Percentiles rank a stretch among this genome's conserved stretches.
These are phyloP conservation scores for Ia io DNA, from an alignment of 2,113 vertebrate species.

Conservation along the genomic window DNA sequence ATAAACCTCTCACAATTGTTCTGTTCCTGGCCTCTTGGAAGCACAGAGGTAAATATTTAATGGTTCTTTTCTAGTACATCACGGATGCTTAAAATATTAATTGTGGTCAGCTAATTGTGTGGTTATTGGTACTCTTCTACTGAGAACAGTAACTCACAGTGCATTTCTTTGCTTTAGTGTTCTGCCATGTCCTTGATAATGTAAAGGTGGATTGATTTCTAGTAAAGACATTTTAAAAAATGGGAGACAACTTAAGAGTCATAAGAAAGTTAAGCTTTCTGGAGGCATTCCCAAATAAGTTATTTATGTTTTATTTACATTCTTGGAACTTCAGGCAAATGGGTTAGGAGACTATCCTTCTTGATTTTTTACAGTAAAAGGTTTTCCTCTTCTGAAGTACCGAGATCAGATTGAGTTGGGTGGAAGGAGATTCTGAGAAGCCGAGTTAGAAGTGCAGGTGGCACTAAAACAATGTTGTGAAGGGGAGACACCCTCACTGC, in stretches of 20 bases:
- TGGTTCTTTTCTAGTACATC: conserved; percentile 49
- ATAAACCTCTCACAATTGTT: not conserved
- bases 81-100: conserved; percentile 63
- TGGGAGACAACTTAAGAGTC: not conserved
- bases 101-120: conserved; percentile 38
- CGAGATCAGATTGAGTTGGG: not conserved
- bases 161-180: conserved; percentile 14
- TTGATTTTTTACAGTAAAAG: conserved; percentile 2
- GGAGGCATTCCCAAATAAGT: not conserved
- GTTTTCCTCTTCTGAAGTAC: not conserved
- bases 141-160: not conserved
- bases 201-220: conserved; percentile 19
- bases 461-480: not conserved
- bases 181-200: not conserved
- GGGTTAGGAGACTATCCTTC: not conserved
- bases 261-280: not conserved
- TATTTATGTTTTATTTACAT: not conserved
- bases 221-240: conserved; percentile 40
- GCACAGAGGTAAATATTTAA: conserved; percentile 62
- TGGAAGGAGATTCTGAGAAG: not conserved
- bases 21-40: not conserved
- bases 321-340: not conserved
- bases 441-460: not conserved
- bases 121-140: not conserved
- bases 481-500: not conserved